These are phyloP conservation scores for Periophthalmodon schlosseri DNA, from an alignment of 2,113 vertebrate genomes.

Conservation along the genomic window DNA sequence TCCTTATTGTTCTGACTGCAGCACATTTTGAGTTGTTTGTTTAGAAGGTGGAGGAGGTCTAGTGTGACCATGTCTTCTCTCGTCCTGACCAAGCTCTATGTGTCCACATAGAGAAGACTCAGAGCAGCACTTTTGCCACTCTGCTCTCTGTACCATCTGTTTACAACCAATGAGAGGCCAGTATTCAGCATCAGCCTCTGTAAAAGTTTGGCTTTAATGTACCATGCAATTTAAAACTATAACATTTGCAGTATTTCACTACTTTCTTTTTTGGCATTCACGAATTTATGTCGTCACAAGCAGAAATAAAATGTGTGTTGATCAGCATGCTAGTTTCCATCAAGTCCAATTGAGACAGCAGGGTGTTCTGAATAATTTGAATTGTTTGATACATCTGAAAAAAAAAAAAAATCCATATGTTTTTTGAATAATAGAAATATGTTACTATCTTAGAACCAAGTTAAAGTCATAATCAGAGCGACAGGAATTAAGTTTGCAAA, in stretches of 20 bases:
- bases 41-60: background rate
- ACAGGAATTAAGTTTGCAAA: too few relatives aligned
- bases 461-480: too few relatives aligned
- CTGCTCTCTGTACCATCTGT: background rate
- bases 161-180: background rate
- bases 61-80: background rate
- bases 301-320: background rate
- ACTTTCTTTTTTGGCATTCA: background rate
- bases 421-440: too few relatives aligned
- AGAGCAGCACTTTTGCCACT: background rate
- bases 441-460: too few relatives aligned
- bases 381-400: too few relatives aligned
- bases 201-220: background rate
- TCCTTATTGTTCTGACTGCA: background rate
- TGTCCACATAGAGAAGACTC: background rate
- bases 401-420: too few relatives aligned
- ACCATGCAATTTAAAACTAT: background rate
- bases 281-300: background rate
- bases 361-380: background rate
- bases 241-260: background rate
- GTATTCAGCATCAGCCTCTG: background rate
- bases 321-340: background rate
- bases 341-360: background rate
- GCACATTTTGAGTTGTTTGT: background rate
- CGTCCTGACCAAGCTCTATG: background rate